Conservation (phyloP, 2,113 vertebrate species). For the Ardeotis arabs region DNA sequence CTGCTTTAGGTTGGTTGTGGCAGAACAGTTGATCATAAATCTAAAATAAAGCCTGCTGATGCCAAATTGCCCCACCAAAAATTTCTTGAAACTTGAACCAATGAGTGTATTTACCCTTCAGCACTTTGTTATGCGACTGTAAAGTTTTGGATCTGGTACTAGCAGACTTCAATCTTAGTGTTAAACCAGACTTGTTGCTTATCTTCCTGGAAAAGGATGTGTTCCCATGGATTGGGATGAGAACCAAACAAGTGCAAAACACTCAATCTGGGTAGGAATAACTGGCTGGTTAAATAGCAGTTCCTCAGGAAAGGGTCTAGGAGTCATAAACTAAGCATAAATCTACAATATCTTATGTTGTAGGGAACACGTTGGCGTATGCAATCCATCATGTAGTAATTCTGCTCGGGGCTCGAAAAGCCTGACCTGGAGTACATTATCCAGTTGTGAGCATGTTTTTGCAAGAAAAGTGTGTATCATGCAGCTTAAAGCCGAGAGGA, state of each 20-base stretch:
- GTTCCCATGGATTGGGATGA: not conserved
- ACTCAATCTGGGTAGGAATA: not conserved
- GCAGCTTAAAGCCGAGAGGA: not conserved
- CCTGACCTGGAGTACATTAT: not conserved
- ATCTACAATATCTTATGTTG: not conserved
- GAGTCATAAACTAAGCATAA: not conserved
- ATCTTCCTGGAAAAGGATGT: slow-evolving; percentile 24
- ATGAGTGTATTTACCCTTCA: not conserved
- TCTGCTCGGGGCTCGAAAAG: not conserved
- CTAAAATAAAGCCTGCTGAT: not conserved
- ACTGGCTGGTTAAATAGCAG: not conserved
- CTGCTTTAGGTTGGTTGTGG: not conserved
- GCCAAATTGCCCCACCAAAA: not conserved
- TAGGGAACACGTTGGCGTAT: not conserved
- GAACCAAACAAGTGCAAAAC: slow-evolving; percentile 4
- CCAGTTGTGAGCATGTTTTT: not conserved
- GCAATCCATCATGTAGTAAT: not conserved
- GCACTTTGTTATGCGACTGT: not conserved
- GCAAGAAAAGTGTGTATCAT: not conserved
- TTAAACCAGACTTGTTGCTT: not conserved
- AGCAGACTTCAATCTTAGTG: not conserved
- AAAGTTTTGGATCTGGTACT: not conserved
- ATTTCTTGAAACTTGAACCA: not conserved
- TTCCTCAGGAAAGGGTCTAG: not conserved
- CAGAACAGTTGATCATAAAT: not conserved